phyloP scores from a whole-genome alignment of 35 echinoderm and acorn worm genomes.

The Apostichopus japonicus region DNA sequence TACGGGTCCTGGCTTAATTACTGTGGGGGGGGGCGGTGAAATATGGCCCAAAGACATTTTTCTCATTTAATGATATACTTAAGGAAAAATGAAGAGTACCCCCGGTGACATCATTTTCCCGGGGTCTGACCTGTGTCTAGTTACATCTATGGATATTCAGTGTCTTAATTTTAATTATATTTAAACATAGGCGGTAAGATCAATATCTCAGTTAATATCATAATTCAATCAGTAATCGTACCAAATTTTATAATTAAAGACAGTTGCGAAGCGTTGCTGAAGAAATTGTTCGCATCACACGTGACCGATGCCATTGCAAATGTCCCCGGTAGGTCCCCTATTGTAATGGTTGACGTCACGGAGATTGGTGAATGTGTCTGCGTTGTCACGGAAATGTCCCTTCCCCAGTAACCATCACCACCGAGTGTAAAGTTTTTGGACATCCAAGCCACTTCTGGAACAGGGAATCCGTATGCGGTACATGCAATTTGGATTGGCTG shows the following conservation, averaged over 20 bases:
- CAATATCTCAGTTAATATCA: no score
- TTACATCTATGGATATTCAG: no score
- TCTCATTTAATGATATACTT: no score
- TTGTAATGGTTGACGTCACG: slow-evolving; percentile 9
- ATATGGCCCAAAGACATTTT: no score
- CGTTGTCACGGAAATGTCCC: background rate
- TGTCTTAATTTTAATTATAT: no score
- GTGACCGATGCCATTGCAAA: slow-evolving; percentile 49
- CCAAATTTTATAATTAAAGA: slow-evolving; percentile 43
- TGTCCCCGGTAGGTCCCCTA: background rate
- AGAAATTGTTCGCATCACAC: slow-evolving; percentile 19
- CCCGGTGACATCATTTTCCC: no score
- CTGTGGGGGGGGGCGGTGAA: no score
- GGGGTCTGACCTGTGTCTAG: no score
- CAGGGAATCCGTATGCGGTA: slow-evolving; percentile 13
- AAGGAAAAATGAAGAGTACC: no score
- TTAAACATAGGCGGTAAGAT: no score
- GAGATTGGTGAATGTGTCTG: slow-evolving; percentile 1
- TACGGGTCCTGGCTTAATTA: no score
- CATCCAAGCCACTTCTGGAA: slow-evolving; percentile 7
- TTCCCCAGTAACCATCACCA: slow-evolving; percentile 25
- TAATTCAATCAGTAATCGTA: background rate
- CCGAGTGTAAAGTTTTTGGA: slow-evolving; percentile 37
- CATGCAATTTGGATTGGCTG: slow-evolving; percentile 34
- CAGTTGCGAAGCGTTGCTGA: slow-evolving; percentile 23